These are phyloP conservation scores for Andrena flavipes DNA, from an alignment of 2,888 invertebrate species.

Conservation along the genomic window DNA sequence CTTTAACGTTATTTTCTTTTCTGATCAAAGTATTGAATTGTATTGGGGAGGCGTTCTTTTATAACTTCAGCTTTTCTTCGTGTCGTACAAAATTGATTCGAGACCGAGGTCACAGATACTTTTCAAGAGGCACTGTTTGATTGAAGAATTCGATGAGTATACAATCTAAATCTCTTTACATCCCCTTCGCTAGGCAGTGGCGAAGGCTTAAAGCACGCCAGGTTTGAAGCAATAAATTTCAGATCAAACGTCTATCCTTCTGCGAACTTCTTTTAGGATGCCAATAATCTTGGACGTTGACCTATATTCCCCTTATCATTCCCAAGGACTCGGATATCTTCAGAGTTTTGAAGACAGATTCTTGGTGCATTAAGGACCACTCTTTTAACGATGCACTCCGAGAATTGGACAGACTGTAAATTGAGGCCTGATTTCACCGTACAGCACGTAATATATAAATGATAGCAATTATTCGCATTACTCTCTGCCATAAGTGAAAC, in stretches of 20 bases:
- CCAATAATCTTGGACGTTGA: slow-evolving; percentile 59
- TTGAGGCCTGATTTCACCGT: not conserved
- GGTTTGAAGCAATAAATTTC: slow-evolving; percentile 60
- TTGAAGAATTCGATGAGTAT: slow-evolving; percentile 21
- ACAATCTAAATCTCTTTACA: slow-evolving; percentile 7
- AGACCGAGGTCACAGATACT: too few relatives aligned
- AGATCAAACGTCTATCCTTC: slow-evolving; percentile 48
- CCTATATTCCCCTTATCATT: slow-evolving; percentile 42
- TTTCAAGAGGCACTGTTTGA: slow-evolving; percentile 11
- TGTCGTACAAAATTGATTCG: too few relatives aligned
- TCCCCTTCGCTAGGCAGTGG: slow-evolving; percentile 13
- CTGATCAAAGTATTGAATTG: too few relatives aligned
- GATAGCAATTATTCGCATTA: not conserved
- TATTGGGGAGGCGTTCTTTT: too few relatives aligned
- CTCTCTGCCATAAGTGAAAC: not conserved
- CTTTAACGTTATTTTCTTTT: too few relatives aligned
- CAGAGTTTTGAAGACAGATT: slow-evolving; percentile 3
- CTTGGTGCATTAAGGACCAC: not conserved
- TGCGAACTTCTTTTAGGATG: slow-evolving; percentile 35
- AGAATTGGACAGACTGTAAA: not conserved
- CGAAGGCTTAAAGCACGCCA: slow-evolving; percentile 15
- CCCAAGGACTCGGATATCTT: slow-evolving; percentile 33
- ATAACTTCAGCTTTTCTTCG: too few relatives aligned
- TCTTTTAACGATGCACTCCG: not conserved
- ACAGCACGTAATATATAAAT: not conserved